phyloP scores from a whole-genome alignment of 2,888 invertebrate genomes.

The Dilophus febrilis region DNA sequence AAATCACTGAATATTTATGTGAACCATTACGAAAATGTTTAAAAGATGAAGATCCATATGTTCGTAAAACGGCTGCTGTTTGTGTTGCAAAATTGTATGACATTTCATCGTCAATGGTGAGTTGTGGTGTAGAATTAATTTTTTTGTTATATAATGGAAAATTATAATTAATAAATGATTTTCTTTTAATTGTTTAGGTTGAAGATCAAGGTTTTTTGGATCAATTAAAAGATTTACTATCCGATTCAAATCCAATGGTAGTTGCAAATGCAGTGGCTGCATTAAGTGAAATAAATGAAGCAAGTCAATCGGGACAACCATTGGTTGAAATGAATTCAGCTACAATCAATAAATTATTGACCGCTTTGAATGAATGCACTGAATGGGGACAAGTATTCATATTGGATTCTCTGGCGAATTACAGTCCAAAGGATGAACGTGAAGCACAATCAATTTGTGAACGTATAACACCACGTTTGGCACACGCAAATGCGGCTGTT shows the following conservation, averaged over 20 bases:
- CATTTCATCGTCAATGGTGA: slow-evolving; percentile 63
- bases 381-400: slow-evolving; percentile 99
- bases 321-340: slow-evolving; percentile 90
- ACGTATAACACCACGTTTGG: slow-evolving; percentile 88
- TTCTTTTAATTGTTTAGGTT: slow-evolving; percentile 13
- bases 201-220: slow-evolving; percentile 83
- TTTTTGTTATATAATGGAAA: background rate
- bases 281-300: slow-evolving; percentile 94
- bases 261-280: slow-evolving; percentile 99
- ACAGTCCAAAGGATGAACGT: slow-evolving; percentile 88
- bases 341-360: slow-evolving; percentile 93
- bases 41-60: slow-evolving; percentile 94
- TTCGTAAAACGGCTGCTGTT: slow-evolving; percentile 96
- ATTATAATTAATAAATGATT: background rate
- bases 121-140: slow-evolving; percentile 15
- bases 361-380: slow-evolving; percentile 97
- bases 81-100: slow-evolving; percentile 98
- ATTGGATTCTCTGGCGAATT: slow-evolving; percentile 91
- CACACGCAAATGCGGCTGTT: slow-evolving; percentile 98
- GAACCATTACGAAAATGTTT: slow-evolving; percentile 90
- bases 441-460: slow-evolving; percentile 98
- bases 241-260: slow-evolving; percentile 99
- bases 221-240: slow-evolving; percentile 87
- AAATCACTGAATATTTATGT: slow-evolving; percentile 98
- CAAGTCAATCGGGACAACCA: slow-evolving; percentile 86